Percentiles rank a stretch among this genome's conserved stretches.
Evolutionary conservation across 2,888 invertebrate species (phyloP).

Genomic region (Lepidochrysops patricia): DNA sequence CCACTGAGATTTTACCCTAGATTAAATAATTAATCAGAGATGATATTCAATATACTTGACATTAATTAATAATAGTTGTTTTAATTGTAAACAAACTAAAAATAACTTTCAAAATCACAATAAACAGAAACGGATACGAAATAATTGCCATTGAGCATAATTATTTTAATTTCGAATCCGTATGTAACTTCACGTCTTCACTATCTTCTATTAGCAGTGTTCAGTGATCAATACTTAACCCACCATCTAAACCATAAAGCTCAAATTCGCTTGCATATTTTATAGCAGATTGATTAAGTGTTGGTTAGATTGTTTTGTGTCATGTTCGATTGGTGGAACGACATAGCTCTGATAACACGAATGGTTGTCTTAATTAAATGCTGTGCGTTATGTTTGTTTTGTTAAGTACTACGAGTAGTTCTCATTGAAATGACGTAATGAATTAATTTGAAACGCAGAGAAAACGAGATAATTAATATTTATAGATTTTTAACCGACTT

Average conservation of each 20-base stretch:
- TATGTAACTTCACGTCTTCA: background rate
- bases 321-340: constrained; percentile 6
- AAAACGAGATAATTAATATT: background rate
- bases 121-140: no score
- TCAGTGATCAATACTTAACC: background rate
- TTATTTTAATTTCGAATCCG: background rate
- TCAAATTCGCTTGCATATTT: background rate
- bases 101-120: no score
- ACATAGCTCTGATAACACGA: background rate
- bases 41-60: no score
- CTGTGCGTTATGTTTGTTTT: background rate
- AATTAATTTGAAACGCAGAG: no score
- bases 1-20: no score
- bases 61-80: no score
- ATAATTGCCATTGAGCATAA: no score
- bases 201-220: background rate
- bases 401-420: no score
- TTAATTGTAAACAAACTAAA: no score
- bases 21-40: no score
- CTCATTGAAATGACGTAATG: no score
- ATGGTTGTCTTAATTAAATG: constrained; percentile 6
- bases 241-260: background rate
- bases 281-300: background rate
- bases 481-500: no score
- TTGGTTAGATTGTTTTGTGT: constrained; percentile 10